Evolutionary conservation across 2,888 invertebrate species (phyloP).

Genomic region (Drosophila mimetica): DNA sequence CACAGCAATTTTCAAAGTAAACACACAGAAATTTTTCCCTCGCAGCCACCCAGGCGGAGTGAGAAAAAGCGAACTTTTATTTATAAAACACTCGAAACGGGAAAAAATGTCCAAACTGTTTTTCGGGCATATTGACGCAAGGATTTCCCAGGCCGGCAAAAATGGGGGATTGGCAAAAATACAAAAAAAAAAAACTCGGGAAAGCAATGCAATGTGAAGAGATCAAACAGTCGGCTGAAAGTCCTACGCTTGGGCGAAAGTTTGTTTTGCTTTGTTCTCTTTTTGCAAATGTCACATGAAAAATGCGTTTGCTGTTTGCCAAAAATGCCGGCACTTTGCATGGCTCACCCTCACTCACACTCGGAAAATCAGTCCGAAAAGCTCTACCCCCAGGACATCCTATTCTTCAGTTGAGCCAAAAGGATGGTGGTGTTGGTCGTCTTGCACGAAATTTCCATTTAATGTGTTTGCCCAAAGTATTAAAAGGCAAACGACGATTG

Average conservation of each 20-base stretch:
- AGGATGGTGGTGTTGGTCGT: conserved; percentile 38
- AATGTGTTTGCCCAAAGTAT: conserved; percentile 75
- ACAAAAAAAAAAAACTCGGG: conserved; percentile 9
- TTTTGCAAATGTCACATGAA: conserved; percentile 76
- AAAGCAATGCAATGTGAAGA: conserved; percentile 67
- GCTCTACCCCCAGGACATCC: conserved; percentile 20
- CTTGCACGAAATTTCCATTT: conserved; percentile 76
- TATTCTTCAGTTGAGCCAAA: conserved; percentile 26
- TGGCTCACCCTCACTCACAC: conserved; percentile 32
- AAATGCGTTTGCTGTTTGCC: conserved; percentile 70
- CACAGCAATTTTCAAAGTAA: conserved; percentile 75
- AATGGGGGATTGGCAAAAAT: conserved; percentile 18
- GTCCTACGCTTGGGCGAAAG: conserved; percentile 45
- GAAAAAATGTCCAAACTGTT: conserved; percentile 55
- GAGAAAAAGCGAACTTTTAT: conserved; percentile 60
- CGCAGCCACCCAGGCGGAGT: conserved; percentile 6
- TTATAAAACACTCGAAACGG: conserved; percentile 73
- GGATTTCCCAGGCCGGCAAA: conserved; percentile 58
- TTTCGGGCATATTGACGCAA: conserved; percentile 65
- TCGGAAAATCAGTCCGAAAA: conserved; percentile 13
- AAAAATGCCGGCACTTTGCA: conserved; percentile 75
- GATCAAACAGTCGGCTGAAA: conserved; percentile 69
- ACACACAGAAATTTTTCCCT: conserved; percentile 52
- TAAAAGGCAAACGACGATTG: conserved; percentile 79
- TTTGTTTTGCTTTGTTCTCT: conserved; percentile 71